Conservation (phyloP, 2,113 vertebrate genomes). For the Pipra filicauda region DNA sequence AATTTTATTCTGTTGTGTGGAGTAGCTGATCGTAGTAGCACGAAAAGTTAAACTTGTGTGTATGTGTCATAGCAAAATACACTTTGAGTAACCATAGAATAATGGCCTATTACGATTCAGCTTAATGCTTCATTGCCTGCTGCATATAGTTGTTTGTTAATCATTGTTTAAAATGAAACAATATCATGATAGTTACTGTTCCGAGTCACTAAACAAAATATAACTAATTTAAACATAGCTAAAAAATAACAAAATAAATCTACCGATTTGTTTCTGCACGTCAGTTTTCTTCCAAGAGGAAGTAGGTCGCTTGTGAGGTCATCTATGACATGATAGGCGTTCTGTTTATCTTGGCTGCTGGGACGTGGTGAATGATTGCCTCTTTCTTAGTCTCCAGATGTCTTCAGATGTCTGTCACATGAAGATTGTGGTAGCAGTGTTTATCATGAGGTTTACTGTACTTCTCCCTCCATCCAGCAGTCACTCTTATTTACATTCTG, state of each 20-base stretch:
- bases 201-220: background rate
- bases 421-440: background rate
- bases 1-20: background rate
- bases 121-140: background rate
- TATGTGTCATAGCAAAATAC: background rate
- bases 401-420: background rate
- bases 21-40: background rate
- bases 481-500: background rate
- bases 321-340: rapidly evolving
- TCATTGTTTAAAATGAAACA: background rate
- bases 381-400: background rate
- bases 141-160: background rate
- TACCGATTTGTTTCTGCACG: background rate
- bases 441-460: background rate
- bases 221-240: background rate
- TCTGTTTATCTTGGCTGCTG: background rate
- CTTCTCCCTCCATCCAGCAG: background rate
- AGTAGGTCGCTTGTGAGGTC: background rate
- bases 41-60: background rate
- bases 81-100: background rate
- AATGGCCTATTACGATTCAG: background rate
- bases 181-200: background rate
- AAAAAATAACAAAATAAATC: background rate
- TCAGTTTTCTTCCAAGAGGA: background rate
- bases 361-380: background rate